Percentiles rank a stretch among this genome's conserved stretches.
Conservation (phyloP, 1,140 invertebrate species). For the Apocrypta bakeri region DNA sequence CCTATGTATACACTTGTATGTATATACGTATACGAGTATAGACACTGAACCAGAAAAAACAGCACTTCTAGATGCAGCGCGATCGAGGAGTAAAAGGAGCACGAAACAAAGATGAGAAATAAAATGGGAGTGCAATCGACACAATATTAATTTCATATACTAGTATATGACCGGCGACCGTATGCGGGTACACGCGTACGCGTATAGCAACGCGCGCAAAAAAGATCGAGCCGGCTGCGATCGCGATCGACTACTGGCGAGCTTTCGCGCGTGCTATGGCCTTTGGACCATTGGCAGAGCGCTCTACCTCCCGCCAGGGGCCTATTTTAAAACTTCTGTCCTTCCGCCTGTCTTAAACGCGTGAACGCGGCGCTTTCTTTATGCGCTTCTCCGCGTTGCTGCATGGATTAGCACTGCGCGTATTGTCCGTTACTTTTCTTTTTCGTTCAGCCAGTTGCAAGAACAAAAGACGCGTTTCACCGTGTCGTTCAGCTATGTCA, state of each 20-base stretch:
- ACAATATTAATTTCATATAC: too few species aligned
- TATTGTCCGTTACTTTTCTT: too few species aligned
- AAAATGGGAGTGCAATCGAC: too few species aligned
- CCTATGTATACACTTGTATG: too few species aligned
- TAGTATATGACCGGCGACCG: too few species aligned
- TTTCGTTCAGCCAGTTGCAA: too few species aligned
- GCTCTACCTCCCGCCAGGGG: conserved; percentile 51
- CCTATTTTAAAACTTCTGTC: conserved; percentile 73
- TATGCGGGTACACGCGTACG: not conserved
- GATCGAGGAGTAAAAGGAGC: not conserved
- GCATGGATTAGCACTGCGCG: too few species aligned
- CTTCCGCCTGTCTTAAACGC: conserved; percentile 59
- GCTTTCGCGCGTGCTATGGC: conserved; percentile 16
- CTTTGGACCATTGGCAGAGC: conserved; percentile 37
- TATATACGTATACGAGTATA: too few species aligned
- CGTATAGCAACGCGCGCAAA: not conserved
- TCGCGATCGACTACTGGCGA: not conserved
- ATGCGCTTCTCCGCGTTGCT: not conserved
- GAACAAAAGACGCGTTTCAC: not conserved
- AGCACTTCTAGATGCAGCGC: not conserved
- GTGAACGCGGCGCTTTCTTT: not conserved
- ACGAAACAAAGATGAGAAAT: too few species aligned
- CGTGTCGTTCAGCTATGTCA: too few species aligned
- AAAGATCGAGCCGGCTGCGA: not conserved
- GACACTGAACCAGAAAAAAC: not conserved